A percentile compares a stretch with the other conserved stretches of the same genome.
These are phyloP conservation scores for Luehdorfia chinensis DNA, from an alignment of 1,140 invertebrate genomes.

Conservation along the genomic window DNA sequence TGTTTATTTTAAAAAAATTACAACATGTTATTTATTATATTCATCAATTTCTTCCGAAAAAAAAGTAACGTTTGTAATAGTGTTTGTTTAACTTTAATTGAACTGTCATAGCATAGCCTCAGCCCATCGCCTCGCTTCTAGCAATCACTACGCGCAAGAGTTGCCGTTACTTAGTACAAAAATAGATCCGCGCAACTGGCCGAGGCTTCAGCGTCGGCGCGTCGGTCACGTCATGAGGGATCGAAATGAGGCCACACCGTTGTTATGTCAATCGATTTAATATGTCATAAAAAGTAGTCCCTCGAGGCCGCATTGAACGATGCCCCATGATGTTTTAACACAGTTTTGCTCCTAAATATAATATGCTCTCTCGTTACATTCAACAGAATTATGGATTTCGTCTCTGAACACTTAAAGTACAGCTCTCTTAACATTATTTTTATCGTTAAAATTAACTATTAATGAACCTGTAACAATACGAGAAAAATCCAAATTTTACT, in stretches of 20 bases:
- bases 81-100: too few relatives aligned
- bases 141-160: neutral
- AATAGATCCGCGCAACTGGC: conserved; percentile 28
- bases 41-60: too few relatives aligned
- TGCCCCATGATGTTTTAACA: conserved; percentile 44
- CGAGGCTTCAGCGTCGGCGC: conserved; percentile 36
- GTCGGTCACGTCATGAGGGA: conserved; percentile 40
- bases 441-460: conserved; percentile 71
- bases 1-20: too few relatives aligned
- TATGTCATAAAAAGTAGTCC: conserved; percentile 4
- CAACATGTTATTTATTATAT: too few relatives aligned
- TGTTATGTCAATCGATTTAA: conserved; percentile 14
- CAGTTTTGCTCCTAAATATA: conserved; percentile 34
- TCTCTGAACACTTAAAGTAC: conserved; percentile 77
- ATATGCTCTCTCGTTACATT: conserved; percentile 61
- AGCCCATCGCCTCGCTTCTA: conserved; percentile 1
- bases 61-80: too few relatives aligned
- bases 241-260: conserved; percentile 24
- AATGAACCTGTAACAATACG: conserved; percentile 77
- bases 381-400: conserved; percentile 64
- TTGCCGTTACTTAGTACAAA: conserved; percentile 36
- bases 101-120: conserved; percentile 13
- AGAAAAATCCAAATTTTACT: conserved; percentile 76
- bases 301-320: conserved; percentile 32
- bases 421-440: conserved; percentile 74